Percentiles rank a stretch among this genome's conserved stretches.
Evolutionary conservation across 2,888 invertebrate genomes (phyloP).

Genomic region (Hesperia comma): DNA sequence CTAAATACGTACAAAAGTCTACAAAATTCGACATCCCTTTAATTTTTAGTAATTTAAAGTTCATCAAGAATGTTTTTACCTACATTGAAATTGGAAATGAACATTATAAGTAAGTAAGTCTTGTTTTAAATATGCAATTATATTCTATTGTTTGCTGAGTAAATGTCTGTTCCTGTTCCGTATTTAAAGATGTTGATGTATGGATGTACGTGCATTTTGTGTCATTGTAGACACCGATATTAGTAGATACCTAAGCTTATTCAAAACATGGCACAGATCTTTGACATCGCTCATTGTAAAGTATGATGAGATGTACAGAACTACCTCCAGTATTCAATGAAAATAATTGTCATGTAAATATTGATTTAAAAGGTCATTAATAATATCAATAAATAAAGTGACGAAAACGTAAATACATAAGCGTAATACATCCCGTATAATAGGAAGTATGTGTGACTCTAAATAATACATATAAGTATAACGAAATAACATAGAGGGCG

Average conservation of each 20-base stretch:
- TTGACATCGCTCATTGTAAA: conserved; percentile 27
- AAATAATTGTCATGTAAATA: neutral
- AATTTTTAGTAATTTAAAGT: conserved; percentile 72
- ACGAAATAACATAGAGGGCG: too few relatives aligned
- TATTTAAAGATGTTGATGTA: conserved; percentile 26
- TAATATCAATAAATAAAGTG: too few relatives aligned
- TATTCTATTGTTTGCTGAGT: conserved; percentile 25
- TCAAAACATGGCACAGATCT: conserved; percentile 24
- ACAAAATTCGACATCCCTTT: conserved; percentile 74
- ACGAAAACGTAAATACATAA: too few relatives aligned
- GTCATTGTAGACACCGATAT: conserved; percentile 15
- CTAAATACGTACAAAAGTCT: conserved; percentile 69
- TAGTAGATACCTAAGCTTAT: conserved; percentile 24
- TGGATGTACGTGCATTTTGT: conserved; percentile 18
- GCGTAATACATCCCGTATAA: too few relatives aligned
- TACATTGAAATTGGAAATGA: conserved; percentile 64
- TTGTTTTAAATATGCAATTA: neutral
- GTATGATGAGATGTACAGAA: neutral
- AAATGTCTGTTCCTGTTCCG: conserved; percentile 17
- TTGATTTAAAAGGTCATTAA: too few relatives aligned
- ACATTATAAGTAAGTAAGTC: conserved; percentile 75
- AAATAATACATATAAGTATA: too few relatives aligned
- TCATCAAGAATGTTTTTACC: conserved; percentile 68
- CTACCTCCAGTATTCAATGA: neutral
- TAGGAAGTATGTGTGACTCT: too few relatives aligned